Evolutionary conservation across 1,140 invertebrate species (phyloP), one percentile per base, ranked within the genome.

Genomic region (Proales similis): DNA sequence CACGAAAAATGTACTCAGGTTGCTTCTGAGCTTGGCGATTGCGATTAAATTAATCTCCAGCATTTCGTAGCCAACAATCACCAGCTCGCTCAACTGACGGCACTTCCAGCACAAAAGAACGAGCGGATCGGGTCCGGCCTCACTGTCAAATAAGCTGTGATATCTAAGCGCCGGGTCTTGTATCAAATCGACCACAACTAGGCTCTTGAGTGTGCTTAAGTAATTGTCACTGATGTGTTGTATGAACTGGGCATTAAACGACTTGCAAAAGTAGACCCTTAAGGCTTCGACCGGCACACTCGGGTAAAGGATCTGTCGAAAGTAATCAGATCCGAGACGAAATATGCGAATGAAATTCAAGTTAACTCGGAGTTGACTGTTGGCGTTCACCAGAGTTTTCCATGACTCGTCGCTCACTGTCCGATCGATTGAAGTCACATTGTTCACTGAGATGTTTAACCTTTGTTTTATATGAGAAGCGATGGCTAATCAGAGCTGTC

Each of bases 181-280:
- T n/a, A 61, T 29, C 4, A 30, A 29, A 46, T 61, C 57, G 26
- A 61, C 39, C n/a, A 61, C 26, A 30, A 45, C 42, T 19, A 61
- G n/a, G 27, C 57, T 45, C 38, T 61, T 24, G 4, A 61, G 22
- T 61, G 57, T 46, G 32, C 33, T 30, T 17, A n/a, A 45, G 47
- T 61, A 61, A 30, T 46, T 45, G 19, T 45, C 39, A 24, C 39
- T 45, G 7, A 61, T 30, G 26, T 38, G 47, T 45, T 45, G 39
- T 27, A 61, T 24, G 5, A 61, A 20, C 12, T 61, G 29, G 4
- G 39, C 32, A 61, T 46, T 61, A 2, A 61, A 14, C 9, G 57
- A 61, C 27, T 45, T 45, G 38, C 57, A 61, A 61, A 61, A 61
- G 38, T 61, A 61, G 42, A 61, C 47, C 47, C 57, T 45, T 30